Percentiles rank a stretch among this genome's conserved stretches.
phyloP scores from a whole-genome alignment of 2,888 invertebrate genomes.

The Heliconius ethilla region DNA sequence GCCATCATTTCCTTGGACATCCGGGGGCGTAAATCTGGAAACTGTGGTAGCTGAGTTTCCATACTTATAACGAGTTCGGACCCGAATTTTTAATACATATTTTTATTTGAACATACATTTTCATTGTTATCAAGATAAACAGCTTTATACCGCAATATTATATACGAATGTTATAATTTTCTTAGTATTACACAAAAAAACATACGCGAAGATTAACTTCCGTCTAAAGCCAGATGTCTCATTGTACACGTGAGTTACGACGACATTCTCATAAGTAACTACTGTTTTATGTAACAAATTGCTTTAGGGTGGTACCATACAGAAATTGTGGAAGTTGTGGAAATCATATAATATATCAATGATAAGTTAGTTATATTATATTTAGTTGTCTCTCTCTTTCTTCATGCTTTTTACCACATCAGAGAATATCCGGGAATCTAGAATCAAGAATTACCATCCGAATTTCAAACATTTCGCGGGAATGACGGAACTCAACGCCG shows the following conservation, averaged over 20 bases:
- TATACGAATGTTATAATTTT: constrained; percentile 25
- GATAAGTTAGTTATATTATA: not conserved
- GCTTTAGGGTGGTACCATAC: constrained; percentile 32
- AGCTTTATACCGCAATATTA: not conserved
- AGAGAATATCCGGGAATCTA: too few species aligned
- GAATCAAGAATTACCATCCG: too few species aligned
- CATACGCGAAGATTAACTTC: constrained; percentile 38
- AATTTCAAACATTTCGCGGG: not conserved
- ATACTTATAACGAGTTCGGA: too few species aligned
- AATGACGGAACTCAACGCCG: not conserved
- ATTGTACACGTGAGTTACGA: constrained; percentile 43
- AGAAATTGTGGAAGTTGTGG: constrained; percentile 17
- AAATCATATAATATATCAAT: constrained; percentile 17
- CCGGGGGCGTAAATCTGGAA: too few species aligned
- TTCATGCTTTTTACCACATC: not conserved
- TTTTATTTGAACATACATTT: too few species aligned
- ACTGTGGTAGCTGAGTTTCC: too few species aligned
- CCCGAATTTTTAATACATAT: too few species aligned
- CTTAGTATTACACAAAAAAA: constrained; percentile 30
- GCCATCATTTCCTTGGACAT: too few species aligned
- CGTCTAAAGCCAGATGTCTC: constrained; percentile 38
- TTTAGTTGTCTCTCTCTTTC: not conserved
- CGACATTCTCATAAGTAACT: constrained; percentile 46
- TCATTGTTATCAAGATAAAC: too few species aligned
- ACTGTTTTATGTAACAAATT: constrained; percentile 45